Percentiles rank a stretch among this genome's conserved stretches.
These are phyloP conservation scores for Linyphia triangularis DNA, from an alignment of 2,888 invertebrate species.

Conservation along the genomic window DNA sequence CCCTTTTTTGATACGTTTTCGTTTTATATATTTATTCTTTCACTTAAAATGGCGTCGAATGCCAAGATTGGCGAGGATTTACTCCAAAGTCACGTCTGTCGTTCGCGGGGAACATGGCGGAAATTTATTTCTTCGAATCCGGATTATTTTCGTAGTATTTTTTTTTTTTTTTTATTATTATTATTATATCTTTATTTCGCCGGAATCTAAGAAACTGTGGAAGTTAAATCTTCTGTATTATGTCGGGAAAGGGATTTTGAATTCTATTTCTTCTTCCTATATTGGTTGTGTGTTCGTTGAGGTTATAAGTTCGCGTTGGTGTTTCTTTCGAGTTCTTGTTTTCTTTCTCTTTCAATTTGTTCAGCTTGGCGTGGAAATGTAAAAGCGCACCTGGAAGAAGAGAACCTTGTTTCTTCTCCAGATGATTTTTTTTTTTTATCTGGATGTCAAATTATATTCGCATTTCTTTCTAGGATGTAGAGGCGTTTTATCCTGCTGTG, in stretches of 20 bases:
- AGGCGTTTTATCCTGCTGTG: no score
- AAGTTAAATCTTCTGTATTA: constrained; percentile 64
- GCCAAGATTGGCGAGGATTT: constrained; percentile 71
- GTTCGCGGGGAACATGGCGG: constrained; percentile 54
- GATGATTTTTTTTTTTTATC: background rate
- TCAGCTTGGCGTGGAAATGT: background rate
- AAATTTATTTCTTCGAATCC: constrained; percentile 69
- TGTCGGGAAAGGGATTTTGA: constrained; percentile 18
- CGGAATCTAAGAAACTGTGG: constrained; percentile 28
- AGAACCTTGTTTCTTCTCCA: background rate
- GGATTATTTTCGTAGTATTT: constrained; percentile 51
- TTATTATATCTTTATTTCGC: background rate
- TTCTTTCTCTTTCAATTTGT: background rate
- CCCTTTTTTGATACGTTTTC: constrained; percentile 16
- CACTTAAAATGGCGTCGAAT: constrained; percentile 72
- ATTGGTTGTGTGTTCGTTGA: constrained; percentile 36
- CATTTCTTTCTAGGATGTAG: background rate
- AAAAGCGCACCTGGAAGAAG: background rate
- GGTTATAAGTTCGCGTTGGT: constrained; percentile 51
- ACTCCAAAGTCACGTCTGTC: constrained; percentile 60
- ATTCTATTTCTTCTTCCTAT: background rate
- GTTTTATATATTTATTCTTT: constrained; percentile 60
- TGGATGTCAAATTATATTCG: background rate
- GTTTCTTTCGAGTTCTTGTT: constrained; percentile 11
- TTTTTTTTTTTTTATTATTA: constrained; percentile 18